Conservation (phyloP, 2,888 invertebrate genomes). For the Caenorhabditis angaria region DNA sequence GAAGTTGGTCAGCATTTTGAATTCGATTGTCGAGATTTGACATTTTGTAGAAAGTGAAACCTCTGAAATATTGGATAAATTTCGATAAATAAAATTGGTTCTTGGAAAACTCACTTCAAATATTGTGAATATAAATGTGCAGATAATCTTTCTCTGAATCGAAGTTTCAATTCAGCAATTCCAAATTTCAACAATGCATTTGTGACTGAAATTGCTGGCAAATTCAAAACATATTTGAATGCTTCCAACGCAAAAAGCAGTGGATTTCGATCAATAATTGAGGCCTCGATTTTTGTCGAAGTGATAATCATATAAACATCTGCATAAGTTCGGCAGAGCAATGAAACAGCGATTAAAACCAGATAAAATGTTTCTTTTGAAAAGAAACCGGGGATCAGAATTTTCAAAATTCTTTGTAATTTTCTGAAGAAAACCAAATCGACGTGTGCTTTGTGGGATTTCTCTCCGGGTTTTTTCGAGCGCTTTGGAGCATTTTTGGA, state of each 20-base stretch:
- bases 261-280: slow-evolving; percentile 89
- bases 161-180: slow-evolving; percentile 88
- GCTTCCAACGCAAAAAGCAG: slow-evolving; percentile 82
- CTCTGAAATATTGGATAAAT: slow-evolving; percentile 46
- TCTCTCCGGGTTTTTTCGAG: slow-evolving; percentile 25
- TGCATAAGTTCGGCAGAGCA: slow-evolving; percentile 89
- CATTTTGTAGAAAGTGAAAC: slow-evolving; percentile 84
- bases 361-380: slow-evolving; percentile 67
- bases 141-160: slow-evolving; percentile 88
- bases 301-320: slow-evolving; percentile 97
- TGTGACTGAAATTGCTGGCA: slow-evolving; percentile 91
- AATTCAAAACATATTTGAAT: slow-evolving; percentile 82
- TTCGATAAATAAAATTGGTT: slow-evolving; percentile 2
- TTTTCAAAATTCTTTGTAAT: slow-evolving; percentile 58
- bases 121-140: slow-evolving; percentile 88
- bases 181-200: slow-evolving; percentile 85
- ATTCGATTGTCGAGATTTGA: slow-evolving; percentile 90
- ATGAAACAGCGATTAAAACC: slow-evolving; percentile 79
- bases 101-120: slow-evolving; percentile 80
- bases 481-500: slow-evolving; percentile 26
- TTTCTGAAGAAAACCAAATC: slow-evolving; percentile 56
- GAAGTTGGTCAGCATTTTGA: slow-evolving; percentile 93
- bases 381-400: slow-evolving; percentile 61
- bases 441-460: slow-evolving; percentile 49
- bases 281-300: slow-evolving; percentile 90